Evolutionary conservation across 2,113 vertebrate genomes (phyloP).

Genomic region (Python bivittatus): DNA sequence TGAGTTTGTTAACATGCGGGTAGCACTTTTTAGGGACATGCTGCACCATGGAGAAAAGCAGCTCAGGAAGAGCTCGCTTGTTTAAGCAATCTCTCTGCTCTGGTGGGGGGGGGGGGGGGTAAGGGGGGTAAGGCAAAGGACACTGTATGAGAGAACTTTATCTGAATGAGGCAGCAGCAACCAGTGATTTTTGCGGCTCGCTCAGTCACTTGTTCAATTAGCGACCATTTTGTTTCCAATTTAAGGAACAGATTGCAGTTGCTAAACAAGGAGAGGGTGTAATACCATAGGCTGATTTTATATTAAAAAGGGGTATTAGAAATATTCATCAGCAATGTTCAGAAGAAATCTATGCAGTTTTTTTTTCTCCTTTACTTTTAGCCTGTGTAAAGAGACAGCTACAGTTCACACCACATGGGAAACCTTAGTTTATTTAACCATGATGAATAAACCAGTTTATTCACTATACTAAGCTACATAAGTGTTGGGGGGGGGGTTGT

Average conservation of each 20-base stretch:
- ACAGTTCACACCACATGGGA: neutral
- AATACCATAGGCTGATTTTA: neutral
- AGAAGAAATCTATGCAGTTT: neutral
- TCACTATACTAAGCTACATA: neutral
- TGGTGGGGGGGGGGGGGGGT: no score
- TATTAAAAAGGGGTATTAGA: neutral
- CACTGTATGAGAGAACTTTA: neutral
- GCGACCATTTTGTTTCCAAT: neutral
- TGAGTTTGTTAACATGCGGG: neutral
- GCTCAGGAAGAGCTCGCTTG: neutral
- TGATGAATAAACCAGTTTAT: neutral
- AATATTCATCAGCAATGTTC: neutral
- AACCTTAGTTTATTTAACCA: neutral
- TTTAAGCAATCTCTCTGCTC: no score
- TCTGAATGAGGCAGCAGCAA: neutral
- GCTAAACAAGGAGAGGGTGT: neutral
- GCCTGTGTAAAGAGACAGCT: neutral
- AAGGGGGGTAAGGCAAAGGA: neutral
- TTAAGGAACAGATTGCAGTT: neutral
- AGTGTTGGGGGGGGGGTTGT: neutral
- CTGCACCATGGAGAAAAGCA: neutral
- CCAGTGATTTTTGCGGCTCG: neutral
- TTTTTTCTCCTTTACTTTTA: conserved; percentile 11
- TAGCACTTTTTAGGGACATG: neutral
- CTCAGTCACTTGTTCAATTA: neutral